Percentiles rank a stretch among this genome's conserved stretches.
These are phyloP conservation scores for Hydrotaea cyrtoneurina DNA, from an alignment of 2,888 invertebrate genomes.

Conservation along the genomic window DNA sequence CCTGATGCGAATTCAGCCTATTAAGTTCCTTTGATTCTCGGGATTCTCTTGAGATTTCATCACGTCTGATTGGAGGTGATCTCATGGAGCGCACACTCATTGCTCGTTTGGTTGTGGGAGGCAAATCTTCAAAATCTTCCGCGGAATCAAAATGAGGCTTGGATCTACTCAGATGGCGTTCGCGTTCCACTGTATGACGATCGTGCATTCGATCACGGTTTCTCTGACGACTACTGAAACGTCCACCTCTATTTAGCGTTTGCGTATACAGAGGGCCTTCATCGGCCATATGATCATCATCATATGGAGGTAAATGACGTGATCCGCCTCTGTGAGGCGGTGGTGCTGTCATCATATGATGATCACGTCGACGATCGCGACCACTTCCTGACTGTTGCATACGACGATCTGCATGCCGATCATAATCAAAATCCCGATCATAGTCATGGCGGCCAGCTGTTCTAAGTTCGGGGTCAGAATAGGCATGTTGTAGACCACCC, in stretches of 20 bases:
- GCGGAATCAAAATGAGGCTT: conserved; percentile 75
- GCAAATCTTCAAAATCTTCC: conserved; percentile 72
- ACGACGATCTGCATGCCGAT: conserved; percentile 67
- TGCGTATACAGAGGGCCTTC: conserved; percentile 68
- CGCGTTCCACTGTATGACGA: conserved; percentile 81
- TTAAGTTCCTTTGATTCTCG: conserved; percentile 71
- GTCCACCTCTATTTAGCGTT: conserved; percentile 73
- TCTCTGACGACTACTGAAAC: conserved; percentile 76
- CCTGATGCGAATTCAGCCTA: conserved; percentile 71
- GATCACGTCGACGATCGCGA: conserved; percentile 68
- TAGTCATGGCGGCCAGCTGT: conserved; percentile 71
- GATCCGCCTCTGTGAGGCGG: conserved; percentile 55
- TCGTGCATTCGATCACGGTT: conserved; percentile 79
- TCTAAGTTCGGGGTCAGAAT: conserved; percentile 87
- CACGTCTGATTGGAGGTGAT: conserved; percentile 70
- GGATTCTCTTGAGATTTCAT: conserved; percentile 57
- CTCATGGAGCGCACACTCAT: conserved; percentile 77
- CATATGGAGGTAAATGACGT: conserved; percentile 70
- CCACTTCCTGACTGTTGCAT: conserved; percentile 63
- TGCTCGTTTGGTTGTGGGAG: conserved; percentile 74
- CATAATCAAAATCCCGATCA: conserved; percentile 74
- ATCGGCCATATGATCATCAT: conserved; percentile 71
- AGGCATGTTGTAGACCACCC: conserved; percentile 85
- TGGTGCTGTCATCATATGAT: conserved; percentile 44
- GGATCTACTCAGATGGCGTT: conserved; percentile 79